phyloP scores from a whole-genome alignment of 2,797 vertebrate species.

The Eleutherodactylus coqui region DNA sequence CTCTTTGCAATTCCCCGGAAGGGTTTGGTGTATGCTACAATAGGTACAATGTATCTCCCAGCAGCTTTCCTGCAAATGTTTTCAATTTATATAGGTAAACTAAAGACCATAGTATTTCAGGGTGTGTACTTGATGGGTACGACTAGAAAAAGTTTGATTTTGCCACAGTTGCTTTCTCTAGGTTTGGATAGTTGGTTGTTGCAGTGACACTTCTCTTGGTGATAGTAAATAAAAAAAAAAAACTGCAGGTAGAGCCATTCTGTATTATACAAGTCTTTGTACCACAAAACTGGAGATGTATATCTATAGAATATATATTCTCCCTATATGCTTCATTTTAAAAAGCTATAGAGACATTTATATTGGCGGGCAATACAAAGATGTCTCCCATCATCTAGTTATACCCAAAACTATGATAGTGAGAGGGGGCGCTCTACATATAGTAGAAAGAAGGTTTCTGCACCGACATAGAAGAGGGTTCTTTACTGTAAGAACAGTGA shows the following conservation, averaged over 20 bases:
- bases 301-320: too few species aligned
- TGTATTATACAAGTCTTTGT: background rate
- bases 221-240: background rate
- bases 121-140: background rate
- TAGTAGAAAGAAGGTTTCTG: too few species aligned
- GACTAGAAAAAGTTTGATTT: background rate
- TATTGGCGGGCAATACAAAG: too few species aligned
- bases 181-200: background rate
- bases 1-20: background rate
- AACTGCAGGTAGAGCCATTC: background rate
- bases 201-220: too few species aligned
- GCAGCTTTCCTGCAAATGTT: background rate
- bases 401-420: too few species aligned
- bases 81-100: background rate
- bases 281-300: background rate
- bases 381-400: too few species aligned
- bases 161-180: background rate
- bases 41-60: background rate
- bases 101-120: background rate
- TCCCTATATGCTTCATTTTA: too few species aligned
- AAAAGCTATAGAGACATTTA: too few species aligned
- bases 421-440: too few species aligned
- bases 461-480: too few species aligned
- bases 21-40: background rate
- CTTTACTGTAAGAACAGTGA: too few species aligned